Evolutionary conservation across 1,140 invertebrate species (phyloP).

Genomic region (Heterodera schachtii): DNA sequence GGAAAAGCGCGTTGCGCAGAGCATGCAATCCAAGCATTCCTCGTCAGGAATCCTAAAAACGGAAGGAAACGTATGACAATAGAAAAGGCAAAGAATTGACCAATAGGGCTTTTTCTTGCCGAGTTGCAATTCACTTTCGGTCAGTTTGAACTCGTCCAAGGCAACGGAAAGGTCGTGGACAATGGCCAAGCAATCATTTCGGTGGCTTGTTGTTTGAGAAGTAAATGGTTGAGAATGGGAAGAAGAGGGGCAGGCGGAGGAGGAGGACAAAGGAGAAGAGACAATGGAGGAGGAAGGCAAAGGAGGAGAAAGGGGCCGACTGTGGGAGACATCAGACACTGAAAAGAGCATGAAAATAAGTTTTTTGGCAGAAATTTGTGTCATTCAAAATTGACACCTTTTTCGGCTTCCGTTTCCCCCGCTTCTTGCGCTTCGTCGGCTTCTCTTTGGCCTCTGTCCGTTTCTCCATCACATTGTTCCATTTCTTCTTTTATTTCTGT

Average conservation of each 20-base stretch:
- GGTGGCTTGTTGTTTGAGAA: background rate
- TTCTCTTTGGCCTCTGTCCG: too few species aligned
- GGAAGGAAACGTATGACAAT: background rate
- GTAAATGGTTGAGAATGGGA: background rate
- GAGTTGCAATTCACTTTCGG: slow-evolving; percentile 39
- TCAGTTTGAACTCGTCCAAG: slow-evolving; percentile 28
- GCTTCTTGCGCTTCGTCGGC: too few species aligned
- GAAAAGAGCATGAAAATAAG: background rate
- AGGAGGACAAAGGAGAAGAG: background rate
- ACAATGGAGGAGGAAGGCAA: background rate
- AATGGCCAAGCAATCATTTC: slow-evolving; percentile 11
- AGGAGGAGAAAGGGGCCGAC: background rate
- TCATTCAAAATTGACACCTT: background rate
- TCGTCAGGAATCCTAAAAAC: slow-evolving; percentile 43
- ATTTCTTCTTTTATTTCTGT: too few species aligned
- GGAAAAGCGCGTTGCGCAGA: slow-evolving; percentile 38
- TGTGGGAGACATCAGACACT: background rate
- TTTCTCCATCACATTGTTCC: too few species aligned
- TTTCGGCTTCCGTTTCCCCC: background rate
- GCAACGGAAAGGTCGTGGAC: slow-evolving; percentile 34
- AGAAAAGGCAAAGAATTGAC: background rate
- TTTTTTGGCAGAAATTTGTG: background rate
- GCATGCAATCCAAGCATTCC: slow-evolving; percentile 44
- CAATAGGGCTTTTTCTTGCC: slow-evolving; percentile 36
- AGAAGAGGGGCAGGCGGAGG: too few species aligned